Evolutionary conservation across 2,888 invertebrate species (phyloP), one percentile per base, ranked within the genome.

Genomic region (Limnephilus auricula): DNA sequence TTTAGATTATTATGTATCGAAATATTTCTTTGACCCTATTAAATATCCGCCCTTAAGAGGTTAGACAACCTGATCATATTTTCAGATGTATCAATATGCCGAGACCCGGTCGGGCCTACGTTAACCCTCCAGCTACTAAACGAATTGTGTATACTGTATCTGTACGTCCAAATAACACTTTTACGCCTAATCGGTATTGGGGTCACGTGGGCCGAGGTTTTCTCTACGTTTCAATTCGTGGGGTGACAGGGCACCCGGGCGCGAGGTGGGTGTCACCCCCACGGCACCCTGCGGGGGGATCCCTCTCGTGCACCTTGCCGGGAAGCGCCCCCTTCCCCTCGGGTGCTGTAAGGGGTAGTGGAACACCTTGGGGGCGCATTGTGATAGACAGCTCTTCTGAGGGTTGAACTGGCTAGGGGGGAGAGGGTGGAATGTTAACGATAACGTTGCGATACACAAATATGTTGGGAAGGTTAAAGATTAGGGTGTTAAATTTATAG

Each of bases 161-260:
- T 40, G 37, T 86, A 86, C 18, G 86, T 40, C 34, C 31, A 79
- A 90, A 90, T 65, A 90, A 91, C 90, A 91, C 86, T 91, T 91
- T 90, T 83, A 84, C 83, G 40, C 79, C 85, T 91, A 90, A 92
- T 92, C 92, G 85, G 90, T 87, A 92, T 89, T 92, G 80, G 91
- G 82, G 86, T 91, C 92, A 92, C 92, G 92, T 92, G 85, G 32
- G 86, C 87, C 50, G 50, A 65, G 91, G 82, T 86, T 80, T 90
- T 90, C 90, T 90, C 91, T 90, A 92, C 91, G 92, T 92, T 92
- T 92, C 92, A 92, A 92, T 91, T 91, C 92, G 89, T 89, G 89
- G 90, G 90, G 90, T 90, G 65, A 86, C 78, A 45, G 18, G 45
- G 32, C 91, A 90, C 86, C 25, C 79, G 86, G 90, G 90, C 80